Evolutionary conservation across 2,113 vertebrate species (phyloP).

Genomic region (Anas platyrhynchos): DNA sequence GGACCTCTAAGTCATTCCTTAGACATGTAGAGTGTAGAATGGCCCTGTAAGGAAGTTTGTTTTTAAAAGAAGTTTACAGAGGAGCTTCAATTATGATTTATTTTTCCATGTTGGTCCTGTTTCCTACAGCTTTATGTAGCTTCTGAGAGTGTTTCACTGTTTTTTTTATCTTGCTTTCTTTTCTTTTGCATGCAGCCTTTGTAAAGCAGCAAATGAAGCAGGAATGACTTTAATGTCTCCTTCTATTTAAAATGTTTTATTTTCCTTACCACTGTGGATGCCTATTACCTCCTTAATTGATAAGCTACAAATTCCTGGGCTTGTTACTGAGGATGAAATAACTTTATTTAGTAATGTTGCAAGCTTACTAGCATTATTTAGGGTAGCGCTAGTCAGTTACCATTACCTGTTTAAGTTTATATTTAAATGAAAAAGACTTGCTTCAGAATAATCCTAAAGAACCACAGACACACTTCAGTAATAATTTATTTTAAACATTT

Average conservation of each 20-base stretch:
- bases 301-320: background rate
- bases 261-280: background rate
- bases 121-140: background rate
- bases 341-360: background rate
- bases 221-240: background rate
- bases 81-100: background rate
- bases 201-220: background rate
- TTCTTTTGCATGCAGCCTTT: background rate
- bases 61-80: background rate
- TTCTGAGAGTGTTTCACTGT: background rate
- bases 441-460: background rate
- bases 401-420: background rate
- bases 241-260: background rate
- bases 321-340: background rate
- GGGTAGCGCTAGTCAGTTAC: background rate
- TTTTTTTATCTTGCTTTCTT: background rate
- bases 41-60: background rate
- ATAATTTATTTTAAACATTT: background rate
- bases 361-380: background rate
- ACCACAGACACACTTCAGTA: background rate
- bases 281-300: background rate
- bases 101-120: background rate
- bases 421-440: background rate
- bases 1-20: fast-evolving
- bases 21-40: background rate